These are phyloP conservation scores for Epinotia bilunana DNA, from an alignment of 2,888 invertebrate species.

Conservation along the genomic window DNA sequence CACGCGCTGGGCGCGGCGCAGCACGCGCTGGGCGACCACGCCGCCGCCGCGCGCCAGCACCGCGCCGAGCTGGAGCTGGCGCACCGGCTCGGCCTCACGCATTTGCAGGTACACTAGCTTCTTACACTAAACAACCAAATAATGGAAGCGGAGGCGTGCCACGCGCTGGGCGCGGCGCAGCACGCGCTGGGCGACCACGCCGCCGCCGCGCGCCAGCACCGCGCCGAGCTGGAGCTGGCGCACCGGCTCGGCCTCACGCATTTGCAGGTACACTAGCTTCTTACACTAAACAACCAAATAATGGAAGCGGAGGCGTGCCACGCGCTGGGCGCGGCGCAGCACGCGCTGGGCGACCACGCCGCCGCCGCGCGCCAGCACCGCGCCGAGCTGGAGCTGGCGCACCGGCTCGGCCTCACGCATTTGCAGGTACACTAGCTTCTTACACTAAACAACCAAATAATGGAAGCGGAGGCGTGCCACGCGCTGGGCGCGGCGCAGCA, in stretches of 20 bases:
- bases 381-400: constrained; percentile 92
- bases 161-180: constrained; percentile 94
- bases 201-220: constrained; percentile 92
- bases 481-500: constrained; percentile 95
- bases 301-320: constrained; percentile 96
- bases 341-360: constrained; percentile 94
- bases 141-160: constrained; percentile 95
- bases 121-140: constrained; percentile 91
- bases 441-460: constrained; percentile 91
- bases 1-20: constrained; percentile 95
- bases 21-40: constrained; percentile 94
- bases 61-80: constrained; percentile 93
- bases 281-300: constrained; percentile 91
- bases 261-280: constrained; percentile 86
- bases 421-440: constrained; percentile 86
- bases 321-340: constrained; percentile 94
- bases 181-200: constrained; percentile 95
- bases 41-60: constrained; percentile 91
- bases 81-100: constrained; percentile 89
- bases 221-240: constrained; percentile 92
- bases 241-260: constrained; percentile 89
- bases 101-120: constrained; percentile 86
- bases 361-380: constrained; percentile 93
- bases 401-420: constrained; percentile 88
- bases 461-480: constrained; percentile 96